phyloP scores from a whole-genome alignment of 2,888 invertebrate species.

The Hypomecis atomaria region DNA sequence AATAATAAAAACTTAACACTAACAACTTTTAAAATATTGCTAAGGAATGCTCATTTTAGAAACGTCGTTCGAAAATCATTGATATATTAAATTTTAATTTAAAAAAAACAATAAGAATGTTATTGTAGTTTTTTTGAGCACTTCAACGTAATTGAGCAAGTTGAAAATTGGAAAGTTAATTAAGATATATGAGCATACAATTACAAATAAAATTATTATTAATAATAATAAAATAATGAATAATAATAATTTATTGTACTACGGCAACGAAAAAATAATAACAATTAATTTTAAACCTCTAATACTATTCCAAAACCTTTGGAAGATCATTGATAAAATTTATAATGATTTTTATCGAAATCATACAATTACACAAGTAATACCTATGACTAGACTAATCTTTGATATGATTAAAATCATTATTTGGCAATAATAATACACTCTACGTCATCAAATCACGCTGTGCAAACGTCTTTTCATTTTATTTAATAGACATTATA shows the following conservation, averaged over 20 bases:
- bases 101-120: neutral
- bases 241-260: neutral
- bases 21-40: too few relatives aligned
- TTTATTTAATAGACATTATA: conserved; percentile 45
- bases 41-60: too few relatives aligned
- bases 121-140: conserved; percentile 36
- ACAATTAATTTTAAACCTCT: conserved; percentile 5
- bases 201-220: too few relatives aligned
- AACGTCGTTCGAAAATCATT: too few relatives aligned
- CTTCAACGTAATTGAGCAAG: conserved; percentile 46
- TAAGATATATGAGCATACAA: neutral
- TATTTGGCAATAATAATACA: conserved; percentile 59
- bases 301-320: conserved; percentile 39
- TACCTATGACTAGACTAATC: conserved; percentile 31
- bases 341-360: neutral
- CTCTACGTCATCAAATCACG: conserved; percentile 78
- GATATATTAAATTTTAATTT: neutral
- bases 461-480: conserved; percentile 63
- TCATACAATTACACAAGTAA: conserved; percentile 4
- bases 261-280: neutral
- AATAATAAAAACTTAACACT: neutral
- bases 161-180: neutral
- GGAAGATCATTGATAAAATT: conserved; percentile 50
- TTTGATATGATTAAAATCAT: conserved; percentile 60
- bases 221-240: too few relatives aligned